Evolutionary conservation across 2,797 vertebrate genomes (phyloP).

Genomic region (Discoglossus pictus): DNA sequence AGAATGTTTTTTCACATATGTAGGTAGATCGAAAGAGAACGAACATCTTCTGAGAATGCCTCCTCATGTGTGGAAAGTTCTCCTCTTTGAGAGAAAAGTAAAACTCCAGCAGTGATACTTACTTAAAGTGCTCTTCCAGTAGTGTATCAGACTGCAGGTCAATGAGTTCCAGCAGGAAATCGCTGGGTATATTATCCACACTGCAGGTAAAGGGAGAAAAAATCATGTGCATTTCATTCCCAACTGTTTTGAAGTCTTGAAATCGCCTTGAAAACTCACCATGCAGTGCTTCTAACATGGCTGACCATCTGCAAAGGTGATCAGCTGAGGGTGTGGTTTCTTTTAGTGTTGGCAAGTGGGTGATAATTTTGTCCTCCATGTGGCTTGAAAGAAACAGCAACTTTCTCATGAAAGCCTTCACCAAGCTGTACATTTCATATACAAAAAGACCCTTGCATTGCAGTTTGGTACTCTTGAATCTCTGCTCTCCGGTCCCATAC

Average conservation of each 20-base stretch:
- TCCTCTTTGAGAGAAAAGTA: constrained; percentile 47
- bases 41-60: constrained; percentile 46
- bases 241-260: constrained; percentile 42
- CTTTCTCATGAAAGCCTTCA: no score
- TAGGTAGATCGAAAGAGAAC: constrained; percentile 24
- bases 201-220: constrained; percentile 45
- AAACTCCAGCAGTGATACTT: constrained; percentile 28
- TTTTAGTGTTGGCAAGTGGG: constrained; percentile 48
- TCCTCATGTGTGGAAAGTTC: constrained; percentile 49
- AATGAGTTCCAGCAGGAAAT: constrained; percentile 50
- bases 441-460: no score
- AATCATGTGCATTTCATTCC: constrained; percentile 25
- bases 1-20: constrained; percentile 49
- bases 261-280: constrained; percentile 48
- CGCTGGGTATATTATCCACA: constrained; percentile 54
- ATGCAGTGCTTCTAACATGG: constrained; percentile 40
- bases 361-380: constrained; percentile 41
- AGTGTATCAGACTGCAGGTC: constrained; percentile 56
- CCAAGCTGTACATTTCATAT: constrained; percentile 2
- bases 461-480: no score
- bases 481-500: no score
- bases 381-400: constrained; percentile 49
- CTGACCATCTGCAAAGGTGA: constrained; percentile 47
- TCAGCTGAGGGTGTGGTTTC: constrained; percentile 47
- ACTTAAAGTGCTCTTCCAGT: constrained; percentile 15